Percentiles rank a stretch among this genome's conserved stretches.
phyloP scores from a whole-genome alignment of 2,797 vertebrate species.

The Knipowitschia caucasica region DNA sequence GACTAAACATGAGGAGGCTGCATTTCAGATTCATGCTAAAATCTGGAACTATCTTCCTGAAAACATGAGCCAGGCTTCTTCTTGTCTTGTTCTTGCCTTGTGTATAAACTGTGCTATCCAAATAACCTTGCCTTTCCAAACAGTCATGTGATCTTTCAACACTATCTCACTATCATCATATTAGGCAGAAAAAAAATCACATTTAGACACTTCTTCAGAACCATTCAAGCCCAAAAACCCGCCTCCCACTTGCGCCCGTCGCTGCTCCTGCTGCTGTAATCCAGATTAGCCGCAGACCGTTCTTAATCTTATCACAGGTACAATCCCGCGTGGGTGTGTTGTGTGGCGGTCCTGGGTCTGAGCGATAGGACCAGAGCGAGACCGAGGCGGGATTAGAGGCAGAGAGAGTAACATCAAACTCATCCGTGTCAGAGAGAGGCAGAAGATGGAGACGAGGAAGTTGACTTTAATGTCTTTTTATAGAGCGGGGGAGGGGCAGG shows the following conservation, averaged over 20 bases:
- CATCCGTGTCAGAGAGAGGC: slow-evolving; percentile 45
- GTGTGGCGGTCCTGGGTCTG: slow-evolving; percentile 64
- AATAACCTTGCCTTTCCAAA: too few species aligned
- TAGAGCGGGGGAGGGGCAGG: neutral
- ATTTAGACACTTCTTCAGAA: too few species aligned
- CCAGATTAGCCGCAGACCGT: slow-evolving; percentile 77
- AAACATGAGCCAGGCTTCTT: too few species aligned
- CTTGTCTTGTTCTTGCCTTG: too few species aligned
- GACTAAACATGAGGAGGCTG: too few species aligned
- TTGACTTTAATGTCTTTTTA: neutral
- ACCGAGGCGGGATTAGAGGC: slow-evolving; percentile 58
- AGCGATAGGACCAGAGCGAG: slow-evolving; percentile 50
- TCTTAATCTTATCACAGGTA: slow-evolving; percentile 78
- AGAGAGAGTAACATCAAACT: slow-evolving; percentile 43
- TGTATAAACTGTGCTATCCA: too few species aligned
- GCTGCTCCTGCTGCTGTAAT: slow-evolving; percentile 71
- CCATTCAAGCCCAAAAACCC: too few species aligned
- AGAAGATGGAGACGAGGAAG: slow-evolving; percentile 17
- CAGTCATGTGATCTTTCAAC: too few species aligned
- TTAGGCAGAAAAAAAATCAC: too few species aligned
- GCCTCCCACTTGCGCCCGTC: slow-evolving; percentile 39
- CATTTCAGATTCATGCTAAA: too few species aligned
- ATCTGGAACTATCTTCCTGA: too few species aligned
- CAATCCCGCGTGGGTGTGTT: slow-evolving; percentile 71
- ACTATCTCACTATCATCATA: too few species aligned